phyloP scores from a whole-genome alignment of 2,113 vertebrate species.

The Danionella cerebrum region DNA sequence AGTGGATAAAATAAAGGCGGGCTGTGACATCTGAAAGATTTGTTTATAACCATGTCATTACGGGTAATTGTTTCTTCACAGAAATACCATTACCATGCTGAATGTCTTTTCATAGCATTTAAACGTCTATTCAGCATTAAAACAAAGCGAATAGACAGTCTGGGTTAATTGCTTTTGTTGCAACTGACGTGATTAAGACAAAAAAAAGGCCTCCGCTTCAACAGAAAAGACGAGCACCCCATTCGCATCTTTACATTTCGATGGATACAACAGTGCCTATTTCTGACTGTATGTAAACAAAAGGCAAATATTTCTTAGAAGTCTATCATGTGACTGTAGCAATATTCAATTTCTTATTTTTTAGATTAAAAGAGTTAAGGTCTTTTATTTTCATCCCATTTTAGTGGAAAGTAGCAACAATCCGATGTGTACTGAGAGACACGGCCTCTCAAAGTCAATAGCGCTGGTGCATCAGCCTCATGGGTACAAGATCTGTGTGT shows the following conservation, averaged over 20 bases:
- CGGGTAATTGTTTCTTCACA: slow-evolving; percentile 69
- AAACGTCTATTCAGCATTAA: slow-evolving; percentile 67
- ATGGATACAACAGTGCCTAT: no score
- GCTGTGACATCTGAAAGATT: slow-evolving; percentile 69
- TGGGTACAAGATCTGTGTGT: slow-evolving; percentile 7
- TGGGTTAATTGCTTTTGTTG: slow-evolving; percentile 74
- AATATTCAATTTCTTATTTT: no score
- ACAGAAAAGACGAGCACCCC: slow-evolving; percentile 52
- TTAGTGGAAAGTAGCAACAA: neutral
- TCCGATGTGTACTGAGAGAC: neutral
- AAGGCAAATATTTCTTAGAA: no score
- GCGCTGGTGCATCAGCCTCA: neutral
- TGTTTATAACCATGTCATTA: slow-evolving; percentile 72
- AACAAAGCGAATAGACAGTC: slow-evolving; percentile 66
- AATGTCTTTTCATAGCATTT: slow-evolving; percentile 66
- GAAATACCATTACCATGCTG: slow-evolving; percentile 64
- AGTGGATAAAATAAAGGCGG: slow-evolving; percentile 61
- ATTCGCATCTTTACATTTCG: slow-evolving; percentile 52
- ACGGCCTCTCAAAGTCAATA: slow-evolving; percentile 1
- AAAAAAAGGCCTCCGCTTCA: slow-evolving; percentile 58
- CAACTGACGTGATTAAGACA: slow-evolving; percentile 68
- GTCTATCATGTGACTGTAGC: no score
- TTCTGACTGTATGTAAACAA: no score
- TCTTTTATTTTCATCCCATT: neutral
- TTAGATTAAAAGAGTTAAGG: neutral